These are phyloP conservation scores for Clarias platycephalus DNA, from an alignment of 2,797 vertebrate species.

Conservation along the genomic window DNA sequence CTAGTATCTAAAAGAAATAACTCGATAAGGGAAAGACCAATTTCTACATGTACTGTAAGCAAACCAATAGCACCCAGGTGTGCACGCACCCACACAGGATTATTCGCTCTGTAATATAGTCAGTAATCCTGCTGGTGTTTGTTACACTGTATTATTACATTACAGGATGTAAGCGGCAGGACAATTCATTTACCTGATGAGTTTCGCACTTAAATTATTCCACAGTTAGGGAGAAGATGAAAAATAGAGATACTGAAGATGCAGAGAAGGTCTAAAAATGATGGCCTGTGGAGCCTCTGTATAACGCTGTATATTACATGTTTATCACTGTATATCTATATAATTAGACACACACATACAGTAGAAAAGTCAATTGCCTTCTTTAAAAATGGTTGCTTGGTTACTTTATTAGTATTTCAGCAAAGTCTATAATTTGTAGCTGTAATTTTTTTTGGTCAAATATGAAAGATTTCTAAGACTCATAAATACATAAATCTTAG, in stretches of 20 bases:
- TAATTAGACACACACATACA: not conserved
- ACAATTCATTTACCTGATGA: conserved; percentile 31
- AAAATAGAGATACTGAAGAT: conserved; percentile 13
- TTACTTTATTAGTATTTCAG: conserved; percentile 2
- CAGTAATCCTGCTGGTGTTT: conserved; percentile 17
- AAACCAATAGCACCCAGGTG: not conserved
- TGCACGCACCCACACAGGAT: not conserved
- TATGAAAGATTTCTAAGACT: not conserved
- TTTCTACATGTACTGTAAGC: not conserved
- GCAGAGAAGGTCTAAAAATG: conserved; percentile 3
- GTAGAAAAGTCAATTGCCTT: conserved; percentile 13
- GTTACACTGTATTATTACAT: conserved; percentile 24
- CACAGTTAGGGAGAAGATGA: not conserved
- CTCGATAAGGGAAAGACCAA: not conserved
- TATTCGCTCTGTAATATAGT: not conserved
- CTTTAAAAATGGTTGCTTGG: conserved; percentile 26
- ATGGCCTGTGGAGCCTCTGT: not conserved
- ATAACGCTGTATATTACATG: too few relatives aligned
- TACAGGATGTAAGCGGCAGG: not conserved
- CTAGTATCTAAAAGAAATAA: not conserved
- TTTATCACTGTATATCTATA: not conserved
- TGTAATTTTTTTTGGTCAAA: not conserved
- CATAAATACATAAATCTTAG: not conserved
- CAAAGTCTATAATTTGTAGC: not conserved
- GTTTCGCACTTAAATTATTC: conserved; percentile 29